Base-by-base conservation (phyloP, 1,140 invertebrate species). In the Cydia strobilella region DNA sequence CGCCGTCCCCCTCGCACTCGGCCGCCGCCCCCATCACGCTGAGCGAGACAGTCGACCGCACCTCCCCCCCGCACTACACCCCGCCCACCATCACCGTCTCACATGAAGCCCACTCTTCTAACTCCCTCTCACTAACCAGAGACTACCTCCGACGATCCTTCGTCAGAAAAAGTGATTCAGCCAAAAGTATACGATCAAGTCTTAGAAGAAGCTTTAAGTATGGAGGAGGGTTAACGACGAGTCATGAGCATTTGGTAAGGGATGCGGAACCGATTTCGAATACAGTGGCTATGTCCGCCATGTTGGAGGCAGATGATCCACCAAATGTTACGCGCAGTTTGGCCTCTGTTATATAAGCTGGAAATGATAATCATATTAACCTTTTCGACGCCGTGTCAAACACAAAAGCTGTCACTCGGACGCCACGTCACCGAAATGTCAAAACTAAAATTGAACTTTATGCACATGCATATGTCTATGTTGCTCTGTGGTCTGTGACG, bases 211-310 rank as follows among this genome's bases (percentile, higher is more conserved):
- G 87, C 73, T 89, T 90, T 65, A 90, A 89, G 45, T 91, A 91
- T 54, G 90, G 90, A 13, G 86, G 82, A 10, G 78, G 78, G 7
- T 62, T 92, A 31, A 90, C 87, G 0, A 90, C 80, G 6, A 93
- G 90, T 59, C 84, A 92, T 77, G 90, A 92, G 69, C 87, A 87
- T 5, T 76, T 93, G 74, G 89, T 93, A 0, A 82, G 90, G 25
- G 87, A 84, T 13, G 89, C 83, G 0, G 92, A 93, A 7, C 92
- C 92, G 0, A 92, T 93, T 9, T 93, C 92, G 0, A 90, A 82
- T 23, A 93, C 92, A 1, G 89, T 89, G 0, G 89, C 90, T 0
- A 88, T 92, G 88, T 84, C 87, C 12, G 84, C 83, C 73, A 80
- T 89, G 79, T 35, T 86, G 59, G 78, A 77, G 45, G 20, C 39